Conservation (phyloP, 2,113 vertebrate genomes). For the Enhydra lutris region DNA sequence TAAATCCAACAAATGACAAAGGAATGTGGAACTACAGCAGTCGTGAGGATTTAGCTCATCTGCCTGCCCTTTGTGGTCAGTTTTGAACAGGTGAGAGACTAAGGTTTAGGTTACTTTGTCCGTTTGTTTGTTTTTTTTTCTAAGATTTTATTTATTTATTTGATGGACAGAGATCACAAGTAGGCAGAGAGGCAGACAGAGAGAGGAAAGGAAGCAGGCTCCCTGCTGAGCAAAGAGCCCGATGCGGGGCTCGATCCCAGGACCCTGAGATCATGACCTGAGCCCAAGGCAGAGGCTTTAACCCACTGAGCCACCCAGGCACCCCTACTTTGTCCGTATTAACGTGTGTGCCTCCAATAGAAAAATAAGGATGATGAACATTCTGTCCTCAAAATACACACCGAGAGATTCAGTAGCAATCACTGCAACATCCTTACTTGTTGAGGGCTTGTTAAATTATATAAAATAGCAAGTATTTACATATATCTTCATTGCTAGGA, state of each 20-base stretch:
- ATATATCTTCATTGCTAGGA: neutral
- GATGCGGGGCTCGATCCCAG: no score
- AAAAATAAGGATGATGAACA: neutral
- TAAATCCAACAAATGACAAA: neutral
- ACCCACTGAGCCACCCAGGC: no score
- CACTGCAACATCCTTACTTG: neutral
- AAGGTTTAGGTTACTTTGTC: neutral
- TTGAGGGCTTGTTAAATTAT: neutral
- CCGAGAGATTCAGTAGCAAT: neutral
- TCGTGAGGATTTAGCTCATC: neutral
- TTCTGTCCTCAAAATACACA: neutral
- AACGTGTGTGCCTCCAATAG: neutral
- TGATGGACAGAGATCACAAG: no score
- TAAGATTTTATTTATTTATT: no score
- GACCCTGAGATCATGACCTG: no score
- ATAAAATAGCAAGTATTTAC: neutral
- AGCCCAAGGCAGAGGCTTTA: no score
- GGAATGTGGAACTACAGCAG: neutral
- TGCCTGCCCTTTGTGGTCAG: neutral
- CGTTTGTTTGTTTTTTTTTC: no score
- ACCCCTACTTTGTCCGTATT: neutral
- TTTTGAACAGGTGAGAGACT: neutral
- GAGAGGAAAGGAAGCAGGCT: no score
- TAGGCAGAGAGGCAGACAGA: no score
- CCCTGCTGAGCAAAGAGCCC: no score